Conservation (phyloP, 2,797 vertebrate species). For the Melanotaenia parkinsoni region DNA sequence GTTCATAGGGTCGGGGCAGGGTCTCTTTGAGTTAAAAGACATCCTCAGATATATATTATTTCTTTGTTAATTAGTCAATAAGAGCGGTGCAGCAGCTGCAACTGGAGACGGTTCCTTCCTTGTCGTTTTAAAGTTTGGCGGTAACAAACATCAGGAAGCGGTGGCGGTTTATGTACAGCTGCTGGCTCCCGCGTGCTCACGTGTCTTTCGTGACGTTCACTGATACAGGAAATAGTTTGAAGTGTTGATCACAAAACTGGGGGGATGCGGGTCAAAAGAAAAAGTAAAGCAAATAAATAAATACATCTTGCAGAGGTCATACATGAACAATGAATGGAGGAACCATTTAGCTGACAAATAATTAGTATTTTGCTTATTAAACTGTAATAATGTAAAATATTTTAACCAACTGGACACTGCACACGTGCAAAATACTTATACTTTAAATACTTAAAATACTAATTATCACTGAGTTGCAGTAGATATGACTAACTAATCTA, state of each 20-base stretch:
- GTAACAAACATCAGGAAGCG: slow-evolving; percentile 27
- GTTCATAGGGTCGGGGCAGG: slow-evolving; percentile 57
- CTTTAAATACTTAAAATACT: too few species aligned
- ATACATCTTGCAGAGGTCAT: too few species aligned
- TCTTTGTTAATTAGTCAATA: neutral
- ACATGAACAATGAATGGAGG: neutral
- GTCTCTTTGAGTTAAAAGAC: slow-evolving; percentile 85
- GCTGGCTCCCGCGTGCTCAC: neutral
- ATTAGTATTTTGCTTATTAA: neutral
- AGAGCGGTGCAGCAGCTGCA: neutral
- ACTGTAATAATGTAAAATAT: neutral
- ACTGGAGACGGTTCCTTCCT: too few species aligned
- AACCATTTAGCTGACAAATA: neutral
- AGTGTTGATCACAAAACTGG: too few species aligned
- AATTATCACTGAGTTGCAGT: neutral
- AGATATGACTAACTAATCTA: neutral
- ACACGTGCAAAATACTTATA: too few species aligned
- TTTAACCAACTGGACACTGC: too few species aligned
- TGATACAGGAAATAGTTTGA: neutral
- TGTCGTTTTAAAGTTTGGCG: slow-evolving; percentile 59
- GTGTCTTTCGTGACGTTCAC: neutral
- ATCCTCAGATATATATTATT: slow-evolving; percentile 61
- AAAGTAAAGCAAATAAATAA: too few species aligned
- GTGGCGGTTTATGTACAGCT: neutral
- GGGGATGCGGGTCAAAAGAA: too few species aligned